Base-by-base conservation (phyloP, 2,113 vertebrate species). In the Nycticorax nycticorax region DNA sequence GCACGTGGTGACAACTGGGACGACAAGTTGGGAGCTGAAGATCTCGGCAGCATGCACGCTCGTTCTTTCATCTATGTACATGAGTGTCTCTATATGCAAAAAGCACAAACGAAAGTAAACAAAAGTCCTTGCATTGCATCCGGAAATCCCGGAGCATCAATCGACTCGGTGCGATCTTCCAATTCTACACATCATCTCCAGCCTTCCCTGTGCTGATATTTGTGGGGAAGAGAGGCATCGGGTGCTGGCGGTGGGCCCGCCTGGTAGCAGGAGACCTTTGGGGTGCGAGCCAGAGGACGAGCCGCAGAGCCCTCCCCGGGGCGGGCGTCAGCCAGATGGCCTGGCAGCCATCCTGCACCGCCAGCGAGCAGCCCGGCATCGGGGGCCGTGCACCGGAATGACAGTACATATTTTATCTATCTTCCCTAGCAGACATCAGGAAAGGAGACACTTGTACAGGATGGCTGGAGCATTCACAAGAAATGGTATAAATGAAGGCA, bases 301-400 rank as follows among this genome's bases (percentile, higher is more conserved):
- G 83, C 41, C 5, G 14, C 47, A 15, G 73, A 80, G 72, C 41
- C 69, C 33, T 50, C 39, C 56, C 56, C 4, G 3, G 73, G 77
- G 50, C 69, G 74, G 41, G 68, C 45, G 1, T 37, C 20, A 32
- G 64, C 16, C 92, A 95, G 91, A 89, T 87, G 91, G 89, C 60
- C 79, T 94, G 96, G 89, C 84, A 94, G 68, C 50, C 48, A 48
- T 55, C 83, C 89, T 22, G 50, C 6, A 3, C 64, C 3, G 4
- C 85, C 11, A 2, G 26, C 12, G 2, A 72, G 79, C 45, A 45
- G 75, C 63, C 67, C 14, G 2, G 72, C 86, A 60, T 41, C 84
- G 59, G 62, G 45, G 59, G 39, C 56, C 39, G 33, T 27, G 1
- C 37, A 11, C 43, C 8, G 18, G 3, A 89, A 8, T 23, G 72